Evolutionary conservation across 2,113 vertebrate species (phyloP).

Genomic region (Tachuris rubrigastra): DNA sequence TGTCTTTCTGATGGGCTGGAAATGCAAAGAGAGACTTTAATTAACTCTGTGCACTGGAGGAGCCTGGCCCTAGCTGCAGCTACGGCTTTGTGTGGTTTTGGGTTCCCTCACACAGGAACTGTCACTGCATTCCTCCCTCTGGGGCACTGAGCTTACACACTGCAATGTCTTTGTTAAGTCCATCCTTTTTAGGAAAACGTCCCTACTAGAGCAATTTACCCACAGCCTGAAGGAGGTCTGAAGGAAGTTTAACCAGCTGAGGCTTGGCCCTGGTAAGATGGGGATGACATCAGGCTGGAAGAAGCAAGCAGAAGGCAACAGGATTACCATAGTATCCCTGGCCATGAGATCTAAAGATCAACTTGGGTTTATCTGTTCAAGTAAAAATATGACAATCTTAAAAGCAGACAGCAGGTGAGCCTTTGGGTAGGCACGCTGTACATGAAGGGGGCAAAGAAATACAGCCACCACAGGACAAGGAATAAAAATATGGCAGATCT

Average conservation of each 20-base stretch:
- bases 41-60: neutral
- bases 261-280: neutral
- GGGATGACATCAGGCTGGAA: neutral
- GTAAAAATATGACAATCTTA: neutral
- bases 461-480: neutral
- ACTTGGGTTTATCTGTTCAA: neutral
- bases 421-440: neutral
- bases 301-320: neutral
- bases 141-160: neutral
- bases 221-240: neutral
- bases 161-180: neutral
- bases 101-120: conserved; percentile 10
- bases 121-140: neutral
- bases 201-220: neutral
- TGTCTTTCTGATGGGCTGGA: neutral
- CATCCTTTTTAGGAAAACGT: conserved; percentile 11
- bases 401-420: neutral
- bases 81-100: neutral
- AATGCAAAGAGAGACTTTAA: neutral
- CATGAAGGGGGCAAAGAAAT: neutral
- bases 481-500: neutral
- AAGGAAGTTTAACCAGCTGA: neutral
- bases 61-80: neutral
- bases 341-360: neutral
- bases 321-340: neutral